Conservation (phyloP, 2,113 vertebrate genomes). For the Oncorhynchus keta region DNA sequence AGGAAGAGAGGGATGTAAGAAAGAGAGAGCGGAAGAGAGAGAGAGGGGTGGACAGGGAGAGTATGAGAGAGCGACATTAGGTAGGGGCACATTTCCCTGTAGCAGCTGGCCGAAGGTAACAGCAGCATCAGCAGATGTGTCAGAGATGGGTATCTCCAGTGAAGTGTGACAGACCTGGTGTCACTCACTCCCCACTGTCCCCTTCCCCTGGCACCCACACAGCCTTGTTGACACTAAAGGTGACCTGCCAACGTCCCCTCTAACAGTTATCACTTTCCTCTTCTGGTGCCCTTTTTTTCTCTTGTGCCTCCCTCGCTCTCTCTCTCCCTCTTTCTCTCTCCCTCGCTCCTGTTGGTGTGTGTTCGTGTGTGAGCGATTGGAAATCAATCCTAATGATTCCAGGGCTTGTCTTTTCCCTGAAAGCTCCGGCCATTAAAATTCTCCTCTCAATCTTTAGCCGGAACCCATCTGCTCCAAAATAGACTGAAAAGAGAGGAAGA, state of each 20-base stretch:
- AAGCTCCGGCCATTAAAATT: not conserved
- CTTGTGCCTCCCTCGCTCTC: not conserved
- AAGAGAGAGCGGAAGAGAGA: not conserved
- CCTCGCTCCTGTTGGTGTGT: no score
- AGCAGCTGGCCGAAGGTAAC: no score
- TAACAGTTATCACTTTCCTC: no score
- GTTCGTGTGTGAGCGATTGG: not conserved
- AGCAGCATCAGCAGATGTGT: no score
- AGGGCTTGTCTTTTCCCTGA: not conserved
- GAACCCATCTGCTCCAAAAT: not conserved
- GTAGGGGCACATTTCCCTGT: not conserved
- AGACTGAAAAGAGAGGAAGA: not conserved
- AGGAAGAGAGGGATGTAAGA: not conserved
- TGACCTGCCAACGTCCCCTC: no score
- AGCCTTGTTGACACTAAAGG: no score
- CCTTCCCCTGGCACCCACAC: no score
- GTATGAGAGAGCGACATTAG: not conserved
- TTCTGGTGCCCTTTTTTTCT: no score
- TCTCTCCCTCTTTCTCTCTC: not conserved
- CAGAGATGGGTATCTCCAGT: no score
- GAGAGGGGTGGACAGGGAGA: no score
- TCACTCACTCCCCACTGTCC: no score
- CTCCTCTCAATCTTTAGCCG: not conserved
- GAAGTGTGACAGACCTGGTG: no score
- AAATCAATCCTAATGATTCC: conserved; percentile 25